Evolutionary conservation across 1,140 invertebrate genomes (phyloP).

Genomic region (Anagrus nilaparvatae): DNA sequence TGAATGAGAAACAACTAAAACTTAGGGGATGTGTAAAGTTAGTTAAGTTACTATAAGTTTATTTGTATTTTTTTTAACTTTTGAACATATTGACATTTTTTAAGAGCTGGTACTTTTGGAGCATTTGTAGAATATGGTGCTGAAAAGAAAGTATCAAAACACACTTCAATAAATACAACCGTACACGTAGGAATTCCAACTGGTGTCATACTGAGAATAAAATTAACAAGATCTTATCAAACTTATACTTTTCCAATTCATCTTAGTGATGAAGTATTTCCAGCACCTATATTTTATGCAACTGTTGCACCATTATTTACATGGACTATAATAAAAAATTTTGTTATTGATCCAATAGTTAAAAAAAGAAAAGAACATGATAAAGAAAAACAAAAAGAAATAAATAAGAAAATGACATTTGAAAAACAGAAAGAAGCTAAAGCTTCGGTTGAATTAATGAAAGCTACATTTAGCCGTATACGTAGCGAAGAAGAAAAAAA

Average conservation of each 20-base stretch:
- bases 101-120: slow-evolving; percentile 77
- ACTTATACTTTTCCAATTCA: slow-evolving; percentile 83
- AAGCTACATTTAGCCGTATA: slow-evolving; percentile 66
- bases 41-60: slow-evolving; percentile 27
- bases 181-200: slow-evolving; percentile 74
- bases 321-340: slow-evolving; percentile 72
- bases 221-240: slow-evolving; percentile 77
- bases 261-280: slow-evolving; percentile 80
- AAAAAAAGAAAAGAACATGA: slow-evolving; percentile 65
- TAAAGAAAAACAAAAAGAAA: slow-evolving; percentile 60
- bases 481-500: slow-evolving; percentile 64
- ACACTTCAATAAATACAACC: slow-evolving; percentile 76
- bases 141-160: slow-evolving; percentile 85
- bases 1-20: slow-evolving; percentile 67
- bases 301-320: slow-evolving; percentile 74
- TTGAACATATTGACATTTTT: slow-evolving; percentile 15
- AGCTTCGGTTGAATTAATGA: slow-evolving; percentile 81
- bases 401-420: slow-evolving; percentile 60
- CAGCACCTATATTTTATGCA: slow-evolving; percentile 86
- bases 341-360: slow-evolving; percentile 79
- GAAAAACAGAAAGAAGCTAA: slow-evolving; percentile 75
- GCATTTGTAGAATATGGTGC: slow-evolving; percentile 79
- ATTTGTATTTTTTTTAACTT: background rate
- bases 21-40: slow-evolving; percentile 69
- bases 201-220: slow-evolving; percentile 81